Evolutionary conservation across 2,797 vertebrate species (phyloP), one percentile per base, ranked within the genome.

Genomic region (Anolis apletophallus): DNA sequence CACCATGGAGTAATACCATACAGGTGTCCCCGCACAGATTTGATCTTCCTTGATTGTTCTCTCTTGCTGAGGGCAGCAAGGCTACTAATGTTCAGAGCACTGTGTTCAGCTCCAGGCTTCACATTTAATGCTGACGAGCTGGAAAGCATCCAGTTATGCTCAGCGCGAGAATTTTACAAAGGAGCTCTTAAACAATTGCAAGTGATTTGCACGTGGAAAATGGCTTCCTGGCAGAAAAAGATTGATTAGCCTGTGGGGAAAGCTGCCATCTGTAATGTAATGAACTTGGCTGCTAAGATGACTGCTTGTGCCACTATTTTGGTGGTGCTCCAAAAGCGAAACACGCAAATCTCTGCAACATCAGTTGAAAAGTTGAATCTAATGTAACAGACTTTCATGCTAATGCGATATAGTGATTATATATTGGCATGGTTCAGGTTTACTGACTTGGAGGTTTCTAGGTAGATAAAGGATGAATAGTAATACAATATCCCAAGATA

Each of bases 131-230:
- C 23, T 50, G 81, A 83, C 81, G 72, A 79, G 68, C 75, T 83
- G 86, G 86, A 83, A 79, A 79, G 52, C n/a, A 61, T 87, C 81
- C 86, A 79, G 81, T 77, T 72, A 72, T 52, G 46, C 54, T 87
- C 86, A 73, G 81, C 40, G 21, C 3, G 81, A 61, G 67, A 54
- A 83, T 83, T 87, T 83, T 54, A 79, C 81, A 83, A 83, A n/a
- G 54, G 74, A 52, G 54, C 81, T 79, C 55, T 83, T 78, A 79
- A 83, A 83, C 81, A 83, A 87, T 83, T 83, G 86, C 75, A 79
- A 87, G 81, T 72, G 81, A 78, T 87, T 87, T 87, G 86, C 81
- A 83, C n/a, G n/a, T 83, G 86, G 81, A 78, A 59, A 78, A 83
- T 83, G 75, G 68, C 40, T 87, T 88, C 73, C 82, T 88, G 82